Conservation (phyloP, 2,888 invertebrate genomes). For the Arctia plantaginis region DNA sequence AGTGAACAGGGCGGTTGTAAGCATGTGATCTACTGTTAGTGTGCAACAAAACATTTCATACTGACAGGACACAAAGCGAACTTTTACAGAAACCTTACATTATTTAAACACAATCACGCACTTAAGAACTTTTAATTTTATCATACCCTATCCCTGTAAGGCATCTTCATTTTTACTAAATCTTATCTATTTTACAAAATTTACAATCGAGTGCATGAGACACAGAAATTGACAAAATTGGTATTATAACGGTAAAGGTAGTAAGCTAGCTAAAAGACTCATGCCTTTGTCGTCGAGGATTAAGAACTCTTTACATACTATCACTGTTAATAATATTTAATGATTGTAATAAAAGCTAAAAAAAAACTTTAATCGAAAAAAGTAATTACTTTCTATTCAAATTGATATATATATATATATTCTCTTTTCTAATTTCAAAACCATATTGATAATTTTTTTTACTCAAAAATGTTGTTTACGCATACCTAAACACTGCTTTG, state of each 20-base stretch:
- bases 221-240: neutral
- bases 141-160: neutral
- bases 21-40: conserved; percentile 24
- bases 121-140: neutral
- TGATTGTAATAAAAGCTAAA: no score
- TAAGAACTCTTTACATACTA: neutral
- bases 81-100: neutral
- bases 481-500: neutral
- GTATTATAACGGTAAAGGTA: neutral
- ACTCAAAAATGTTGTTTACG: no score
- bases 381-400: no score
- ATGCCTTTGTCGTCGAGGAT: neutral
- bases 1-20: conserved; percentile 37
- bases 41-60: conserved; percentile 9
- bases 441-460: no score
- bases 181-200: neutral
- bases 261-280: neutral
- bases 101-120: neutral
- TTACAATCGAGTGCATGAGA: neutral
- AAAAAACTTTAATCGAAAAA: no score
- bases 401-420: no score
- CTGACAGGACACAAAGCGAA: conserved; percentile 1
- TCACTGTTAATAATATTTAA: neutral
- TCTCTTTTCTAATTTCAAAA: no score
- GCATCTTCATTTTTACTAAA: no score